Conservation (phyloP, 2,113 vertebrate genomes). For the Microcebus griseorufus region DNA sequence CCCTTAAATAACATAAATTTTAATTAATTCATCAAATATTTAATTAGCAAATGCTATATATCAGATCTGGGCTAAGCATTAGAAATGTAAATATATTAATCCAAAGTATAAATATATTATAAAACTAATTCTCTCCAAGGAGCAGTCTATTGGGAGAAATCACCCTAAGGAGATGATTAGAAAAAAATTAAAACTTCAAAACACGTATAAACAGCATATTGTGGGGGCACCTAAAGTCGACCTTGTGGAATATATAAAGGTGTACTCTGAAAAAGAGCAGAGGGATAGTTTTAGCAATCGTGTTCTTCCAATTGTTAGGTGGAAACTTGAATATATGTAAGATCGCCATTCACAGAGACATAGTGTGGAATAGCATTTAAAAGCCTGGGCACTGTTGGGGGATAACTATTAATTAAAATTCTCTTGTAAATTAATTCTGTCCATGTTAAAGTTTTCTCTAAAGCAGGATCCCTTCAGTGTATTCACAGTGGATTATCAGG, state of each 20-base stretch:
- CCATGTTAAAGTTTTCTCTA: not conserved
- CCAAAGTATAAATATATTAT: not conserved
- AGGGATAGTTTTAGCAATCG: not conserved
- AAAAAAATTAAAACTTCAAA: not conserved
- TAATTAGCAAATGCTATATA: not conserved
- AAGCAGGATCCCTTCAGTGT: not conserved
- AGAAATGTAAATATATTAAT: not conserved
- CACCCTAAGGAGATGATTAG: not conserved
- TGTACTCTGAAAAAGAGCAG: not conserved
- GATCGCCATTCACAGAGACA: not conserved
- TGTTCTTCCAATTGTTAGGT: not conserved
- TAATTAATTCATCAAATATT: not conserved
- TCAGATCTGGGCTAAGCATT: not conserved
- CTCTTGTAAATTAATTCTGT: not conserved
- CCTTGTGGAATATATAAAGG: not conserved
- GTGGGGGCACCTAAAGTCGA: not conserved
- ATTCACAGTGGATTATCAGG: not conserved
- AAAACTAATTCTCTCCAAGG: not conserved
- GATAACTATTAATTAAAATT: not conserved
- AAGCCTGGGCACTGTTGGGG: not conserved
- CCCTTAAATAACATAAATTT: not conserved
- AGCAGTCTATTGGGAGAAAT: not conserved
- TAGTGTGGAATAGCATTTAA: fast-evolving
- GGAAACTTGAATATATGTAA: not conserved
- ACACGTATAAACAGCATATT: not conserved